A percentile compares a stretch with the other conserved stretches of the same genome.
Evolutionary conservation across 2,888 invertebrate genomes (phyloP).

Genomic region (Cephus spinipes): DNA sequence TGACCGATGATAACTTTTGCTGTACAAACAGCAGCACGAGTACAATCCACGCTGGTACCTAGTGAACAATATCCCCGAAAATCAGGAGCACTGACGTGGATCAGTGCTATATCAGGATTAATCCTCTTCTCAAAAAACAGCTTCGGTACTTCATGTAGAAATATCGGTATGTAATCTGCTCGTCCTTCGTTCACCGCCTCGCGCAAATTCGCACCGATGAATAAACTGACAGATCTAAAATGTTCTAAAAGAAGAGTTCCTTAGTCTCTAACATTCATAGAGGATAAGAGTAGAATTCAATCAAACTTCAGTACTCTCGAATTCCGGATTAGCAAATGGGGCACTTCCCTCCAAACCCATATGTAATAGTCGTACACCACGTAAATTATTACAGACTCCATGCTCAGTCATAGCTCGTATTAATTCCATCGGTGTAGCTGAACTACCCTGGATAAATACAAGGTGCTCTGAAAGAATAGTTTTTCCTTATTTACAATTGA

Average conservation of each 20-base stretch:
- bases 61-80: slow-evolving; percentile 74
- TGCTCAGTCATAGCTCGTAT: slow-evolving; percentile 71
- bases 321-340: slow-evolving; percentile 69
- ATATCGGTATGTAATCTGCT: slow-evolving; percentile 73
- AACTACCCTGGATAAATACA: slow-evolving; percentile 73
- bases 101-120: slow-evolving; percentile 70
- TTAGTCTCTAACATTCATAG: neutral
- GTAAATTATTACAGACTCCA: slow-evolving; percentile 68
- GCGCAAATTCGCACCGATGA: slow-evolving; percentile 72
- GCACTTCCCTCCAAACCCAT: slow-evolving; percentile 73
- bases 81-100: slow-evolving; percentile 72
- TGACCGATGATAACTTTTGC: slow-evolving; percentile 73
- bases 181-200: slow-evolving; percentile 71
- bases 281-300: neutral
- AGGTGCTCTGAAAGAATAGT: slow-evolving; percentile 66
- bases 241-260: slow-evolving; percentile 64
- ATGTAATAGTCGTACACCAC: slow-evolving; percentile 70
- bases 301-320: slow-evolving; percentile 64
- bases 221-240: slow-evolving; percentile 72
- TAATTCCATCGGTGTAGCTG: slow-evolving; percentile 72
- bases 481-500: neutral
- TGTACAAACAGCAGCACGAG: slow-evolving; percentile 71
- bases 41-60: slow-evolving; percentile 74
- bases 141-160: slow-evolving; percentile 72
- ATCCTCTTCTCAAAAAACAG: slow-evolving; percentile 71